Conservation (phyloP, 2,888 invertebrate species). For the Achlya flavicornis region DNA sequence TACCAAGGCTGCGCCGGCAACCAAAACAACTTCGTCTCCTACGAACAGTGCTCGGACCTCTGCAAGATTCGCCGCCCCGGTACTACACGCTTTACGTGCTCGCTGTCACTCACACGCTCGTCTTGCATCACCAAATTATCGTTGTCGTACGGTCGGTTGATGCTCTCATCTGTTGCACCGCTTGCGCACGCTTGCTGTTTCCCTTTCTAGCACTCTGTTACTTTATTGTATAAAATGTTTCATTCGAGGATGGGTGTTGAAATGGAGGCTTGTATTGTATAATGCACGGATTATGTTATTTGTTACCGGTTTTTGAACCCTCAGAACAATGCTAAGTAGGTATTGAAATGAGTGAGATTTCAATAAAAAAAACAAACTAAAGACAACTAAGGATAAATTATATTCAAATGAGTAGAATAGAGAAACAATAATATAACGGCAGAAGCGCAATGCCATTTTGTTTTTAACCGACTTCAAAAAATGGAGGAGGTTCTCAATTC, state of each 20-base stretch:
- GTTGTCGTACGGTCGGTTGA: conserved; percentile 3
- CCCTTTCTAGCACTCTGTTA: conserved; percentile 30
- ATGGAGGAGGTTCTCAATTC: no score
- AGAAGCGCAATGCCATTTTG: no score
- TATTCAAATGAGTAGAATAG: no score
- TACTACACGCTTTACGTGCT: conserved; percentile 26
- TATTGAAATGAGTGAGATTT: no score
- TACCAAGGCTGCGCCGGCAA: conserved; percentile 95
- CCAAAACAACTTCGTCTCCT: conserved; percentile 91
- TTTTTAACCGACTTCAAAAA: no score
- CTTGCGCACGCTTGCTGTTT: conserved; percentile 36
- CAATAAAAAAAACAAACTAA: no score
- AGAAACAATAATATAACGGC: no score
- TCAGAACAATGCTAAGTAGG: no score
- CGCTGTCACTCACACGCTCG: neutral
- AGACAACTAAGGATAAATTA: neutral
- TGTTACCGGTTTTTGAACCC: no score
- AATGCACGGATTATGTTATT: neutral
- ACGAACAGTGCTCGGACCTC: conserved; percentile 85
- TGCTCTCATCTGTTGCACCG: conserved; percentile 21
- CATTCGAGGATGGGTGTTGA: no score
- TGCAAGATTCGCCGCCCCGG: conserved; percentile 48
- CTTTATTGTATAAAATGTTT: conserved; percentile 1
- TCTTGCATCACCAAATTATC: neutral
- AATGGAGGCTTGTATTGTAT: neutral